Base-by-base conservation (phyloP, 2,797 vertebrate species). In the Microctenopoma steveboyesi region DNA sequence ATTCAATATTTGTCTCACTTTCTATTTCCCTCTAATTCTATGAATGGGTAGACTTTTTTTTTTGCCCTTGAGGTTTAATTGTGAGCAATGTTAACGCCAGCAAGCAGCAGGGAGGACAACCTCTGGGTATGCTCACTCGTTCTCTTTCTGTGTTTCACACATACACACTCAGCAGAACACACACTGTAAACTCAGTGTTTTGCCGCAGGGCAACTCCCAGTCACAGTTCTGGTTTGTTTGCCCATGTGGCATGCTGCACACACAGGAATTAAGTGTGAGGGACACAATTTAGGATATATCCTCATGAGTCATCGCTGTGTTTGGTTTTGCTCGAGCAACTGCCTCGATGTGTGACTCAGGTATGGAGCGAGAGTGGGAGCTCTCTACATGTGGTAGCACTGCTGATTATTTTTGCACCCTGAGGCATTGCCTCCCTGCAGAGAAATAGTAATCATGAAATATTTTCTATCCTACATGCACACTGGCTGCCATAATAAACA, bases 391-490 rank as follows among this genome's bases (percentile, higher is more conserved):
- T 10, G 9, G 47, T 51, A 48, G 43, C 50, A 46, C 59, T 39
- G 35, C 57, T 73, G 76, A 81, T 85, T 85, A 73, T 79, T 76
- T 70, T 59, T 83, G 65, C 69, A 75, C 77, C 82, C 73, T 9
- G 46, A 65, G 78, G 65, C 46, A 30, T 56, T 42, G 68, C 53
- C 66, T 73, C 64, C 75, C 74, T 46, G 80, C 68, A 45, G 81
- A 74, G 78, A 72, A 69, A 72, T 64, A 59, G 64, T 79, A 80
- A 81, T 85, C 79, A 74, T 40, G 55, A 56, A 55, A 70, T 70
- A 81, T 74, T 55, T 83, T 58, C 76, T 70, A 12, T 50, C 71
- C 59, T 54, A 40, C 12, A 14, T 56, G 61, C 74, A 64, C 72
- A 76, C 27, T 1, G 12, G 53, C 60, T 71, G 56, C 52, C 15